A percentile compares a stretch with the other conserved stretches of the same genome.
Conservation (phyloP, 2,113 vertebrate species). For the Ciconia boyciana region DNA sequence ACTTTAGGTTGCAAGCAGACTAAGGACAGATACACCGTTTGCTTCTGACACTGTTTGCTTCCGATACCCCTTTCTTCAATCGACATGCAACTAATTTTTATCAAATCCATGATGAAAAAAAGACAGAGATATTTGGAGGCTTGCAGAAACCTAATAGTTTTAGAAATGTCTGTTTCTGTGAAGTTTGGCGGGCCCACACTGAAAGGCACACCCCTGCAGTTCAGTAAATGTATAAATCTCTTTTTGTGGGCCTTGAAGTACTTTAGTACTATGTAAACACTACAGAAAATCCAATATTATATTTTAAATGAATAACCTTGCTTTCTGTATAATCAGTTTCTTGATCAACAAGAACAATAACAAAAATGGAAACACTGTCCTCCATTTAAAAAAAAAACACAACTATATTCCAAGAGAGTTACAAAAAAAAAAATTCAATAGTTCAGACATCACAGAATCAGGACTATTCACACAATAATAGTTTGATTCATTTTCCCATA, state of each 20-base stretch:
- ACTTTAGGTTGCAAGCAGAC: neutral
- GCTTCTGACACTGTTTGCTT: neutral
- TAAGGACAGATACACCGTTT: neutral
- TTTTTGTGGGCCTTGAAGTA: neutral
- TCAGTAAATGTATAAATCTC: neutral
- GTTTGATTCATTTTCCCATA: neutral
- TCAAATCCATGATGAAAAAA: neutral
- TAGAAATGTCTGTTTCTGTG: neutral
- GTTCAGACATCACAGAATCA: neutral
- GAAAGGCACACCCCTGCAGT: neutral
- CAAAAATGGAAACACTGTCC: neutral
- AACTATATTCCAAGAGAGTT: neutral
- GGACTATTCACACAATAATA: neutral
- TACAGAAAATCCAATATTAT: neutral
- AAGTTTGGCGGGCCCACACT: neutral
- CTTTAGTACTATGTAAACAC: neutral
- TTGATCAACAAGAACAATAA: neutral
- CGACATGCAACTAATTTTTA: neutral
- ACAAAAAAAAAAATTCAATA: neutral
- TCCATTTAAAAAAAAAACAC: neutral
- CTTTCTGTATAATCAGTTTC: neutral
- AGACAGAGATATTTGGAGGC: neutral
- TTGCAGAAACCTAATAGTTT: neutral
- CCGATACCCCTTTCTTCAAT: neutral
- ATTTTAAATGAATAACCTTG: neutral